Conservation (phyloP, 1,140 invertebrate genomes). For the Hetaerina americana region DNA sequence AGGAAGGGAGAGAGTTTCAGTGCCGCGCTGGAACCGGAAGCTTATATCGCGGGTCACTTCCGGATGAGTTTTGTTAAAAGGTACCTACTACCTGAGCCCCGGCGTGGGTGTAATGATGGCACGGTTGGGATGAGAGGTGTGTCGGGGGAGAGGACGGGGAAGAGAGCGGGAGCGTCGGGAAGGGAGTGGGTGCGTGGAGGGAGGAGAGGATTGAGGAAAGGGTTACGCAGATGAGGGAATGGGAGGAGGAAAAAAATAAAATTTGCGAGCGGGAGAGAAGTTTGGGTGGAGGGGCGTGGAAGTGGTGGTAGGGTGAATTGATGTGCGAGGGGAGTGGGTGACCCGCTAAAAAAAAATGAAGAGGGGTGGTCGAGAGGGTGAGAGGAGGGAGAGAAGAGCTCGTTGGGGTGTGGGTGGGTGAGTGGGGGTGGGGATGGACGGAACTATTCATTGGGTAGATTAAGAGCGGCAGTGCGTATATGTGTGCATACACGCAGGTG, state of each 20-base stretch:
- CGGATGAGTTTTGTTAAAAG: background rate
- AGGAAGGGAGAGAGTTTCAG: background rate
- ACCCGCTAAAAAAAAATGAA: no score
- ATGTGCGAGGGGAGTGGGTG: no score
- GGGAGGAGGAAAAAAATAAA: background rate
- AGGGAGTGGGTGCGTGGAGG: background rate
- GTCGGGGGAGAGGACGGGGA: background rate
- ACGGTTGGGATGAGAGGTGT: background rate
- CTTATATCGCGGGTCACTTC: conserved; percentile 1
- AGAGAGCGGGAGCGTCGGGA: background rate
- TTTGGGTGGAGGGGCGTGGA: background rate
- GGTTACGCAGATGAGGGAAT: no score
- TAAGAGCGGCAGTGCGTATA: no score
- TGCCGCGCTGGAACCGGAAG: conserved; percentile 8
- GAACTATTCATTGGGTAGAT: no score
- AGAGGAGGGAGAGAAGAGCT: no score
- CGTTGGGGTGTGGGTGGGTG: no score
- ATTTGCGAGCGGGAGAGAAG: background rate
- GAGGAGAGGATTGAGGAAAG: no score
- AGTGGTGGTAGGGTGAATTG: background rate
- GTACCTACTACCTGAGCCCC: background rate
- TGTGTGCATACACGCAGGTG: no score
- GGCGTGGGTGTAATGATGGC: no score
- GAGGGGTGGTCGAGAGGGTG: no score
- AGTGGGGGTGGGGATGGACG: no score